Percentiles rank a stretch among this genome's conserved stretches.
These are phyloP conservation scores for Diplazon laetatorius DNA, from an alignment of 2,888 invertebrate genomes.

Conservation along the genomic window DNA sequence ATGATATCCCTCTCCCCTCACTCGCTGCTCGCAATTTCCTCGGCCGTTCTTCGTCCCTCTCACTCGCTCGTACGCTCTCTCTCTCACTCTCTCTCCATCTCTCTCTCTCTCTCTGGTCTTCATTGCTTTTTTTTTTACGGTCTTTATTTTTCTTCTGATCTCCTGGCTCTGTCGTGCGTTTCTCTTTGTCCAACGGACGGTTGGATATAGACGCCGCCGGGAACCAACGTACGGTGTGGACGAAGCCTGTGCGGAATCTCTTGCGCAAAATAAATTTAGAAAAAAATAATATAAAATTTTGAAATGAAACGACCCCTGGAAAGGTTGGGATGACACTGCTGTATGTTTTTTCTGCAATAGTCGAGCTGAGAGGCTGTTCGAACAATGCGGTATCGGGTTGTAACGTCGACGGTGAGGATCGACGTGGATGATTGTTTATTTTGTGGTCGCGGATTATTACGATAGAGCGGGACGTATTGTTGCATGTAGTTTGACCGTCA, in stretches of 20 bases:
- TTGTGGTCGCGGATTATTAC: no score
- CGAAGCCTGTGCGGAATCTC: conserved; percentile 66
- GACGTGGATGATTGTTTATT: no score
- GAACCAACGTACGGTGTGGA: conserved; percentile 60
- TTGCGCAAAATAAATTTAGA: conserved; percentile 5
- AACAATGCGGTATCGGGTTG: no score
- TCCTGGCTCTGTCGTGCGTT: not conserved
- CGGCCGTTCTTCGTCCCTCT: not conserved
- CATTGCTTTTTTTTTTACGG: not conserved
- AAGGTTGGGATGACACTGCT: no score
- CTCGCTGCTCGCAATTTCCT: conserved; percentile 25
- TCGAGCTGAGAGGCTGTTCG: no score
- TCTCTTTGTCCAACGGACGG: conserved; percentile 3
- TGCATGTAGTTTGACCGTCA: no score
- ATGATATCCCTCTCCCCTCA: conserved; percentile 27
- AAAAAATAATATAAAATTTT: not conserved
- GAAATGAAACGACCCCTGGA: not conserved
- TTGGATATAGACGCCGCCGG: not conserved
- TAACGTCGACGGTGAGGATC: no score
- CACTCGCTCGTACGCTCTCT: no score
- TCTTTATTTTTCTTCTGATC: conserved; percentile 5
- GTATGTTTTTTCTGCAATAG: no score
- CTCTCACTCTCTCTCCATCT: not conserved
- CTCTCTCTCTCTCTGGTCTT: conserved; percentile 7
- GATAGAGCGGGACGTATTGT: no score